Evolutionary conservation across 1,140 invertebrate genomes (phyloP).

Genomic region (Condylostylus longicornis): DNA sequence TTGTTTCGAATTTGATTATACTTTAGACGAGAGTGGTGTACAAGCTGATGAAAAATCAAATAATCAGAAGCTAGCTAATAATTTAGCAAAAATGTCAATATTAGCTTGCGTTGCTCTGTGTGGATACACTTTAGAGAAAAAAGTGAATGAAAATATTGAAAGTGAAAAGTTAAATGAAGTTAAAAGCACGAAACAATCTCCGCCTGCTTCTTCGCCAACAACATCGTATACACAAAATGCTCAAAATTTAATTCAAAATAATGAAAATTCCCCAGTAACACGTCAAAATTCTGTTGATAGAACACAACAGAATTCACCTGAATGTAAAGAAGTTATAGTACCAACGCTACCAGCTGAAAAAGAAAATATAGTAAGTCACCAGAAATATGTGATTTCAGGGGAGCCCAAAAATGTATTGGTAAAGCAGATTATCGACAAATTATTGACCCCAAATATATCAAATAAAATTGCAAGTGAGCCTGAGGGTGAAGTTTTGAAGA

Average conservation of each 20-base stretch:
- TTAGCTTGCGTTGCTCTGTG: conserved; percentile 68
- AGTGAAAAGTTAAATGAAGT: too few relatives aligned
- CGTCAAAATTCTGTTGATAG: conserved; percentile 19
- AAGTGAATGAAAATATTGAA: too few relatives aligned
- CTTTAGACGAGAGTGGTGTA: conserved; percentile 90
- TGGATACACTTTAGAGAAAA: conserved; percentile 40
- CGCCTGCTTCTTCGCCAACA: conserved; percentile 5
- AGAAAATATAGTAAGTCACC: conserved; percentile 13
- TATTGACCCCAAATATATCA: conserved; percentile 83
- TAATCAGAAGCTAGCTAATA: conserved; percentile 79
- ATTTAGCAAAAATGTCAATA: conserved; percentile 73
- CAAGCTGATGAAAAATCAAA: conserved; percentile 71
- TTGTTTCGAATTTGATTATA: conserved; percentile 94
- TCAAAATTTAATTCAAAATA: conserved; percentile 25
- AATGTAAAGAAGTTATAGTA: conserved; percentile 12
- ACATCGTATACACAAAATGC: conserved; percentile 29
- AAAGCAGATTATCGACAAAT: conserved; percentile 46
- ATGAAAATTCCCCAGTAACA: conserved; percentile 13
- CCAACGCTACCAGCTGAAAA: conserved; percentile 18
- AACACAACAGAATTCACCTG: conserved; percentile 10
- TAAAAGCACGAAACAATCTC: neutral
- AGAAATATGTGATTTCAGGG: conserved; percentile 23
- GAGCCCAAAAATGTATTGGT: conserved; percentile 25
- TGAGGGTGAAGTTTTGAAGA: conserved; percentile 57
- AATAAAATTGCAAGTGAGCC: conserved; percentile 50